A percentile compares a stretch with the other conserved stretches of the same genome.
Evolutionary conservation across 92 coral and sea anemone species (phyloP).

Genomic region (Epizoanthus fatuus): DNA sequence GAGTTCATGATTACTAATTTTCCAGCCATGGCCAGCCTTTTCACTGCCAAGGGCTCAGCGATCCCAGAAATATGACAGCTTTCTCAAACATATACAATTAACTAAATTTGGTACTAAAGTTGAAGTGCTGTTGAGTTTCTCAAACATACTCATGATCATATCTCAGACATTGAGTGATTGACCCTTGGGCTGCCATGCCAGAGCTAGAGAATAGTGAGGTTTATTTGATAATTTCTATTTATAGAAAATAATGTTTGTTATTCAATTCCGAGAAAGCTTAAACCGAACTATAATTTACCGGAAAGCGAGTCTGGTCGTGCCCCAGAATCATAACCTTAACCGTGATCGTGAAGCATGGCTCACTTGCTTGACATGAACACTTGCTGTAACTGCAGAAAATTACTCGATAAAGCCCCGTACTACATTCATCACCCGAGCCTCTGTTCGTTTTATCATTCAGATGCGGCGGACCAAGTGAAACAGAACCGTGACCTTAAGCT

Average conservation of each 20-base stretch:
- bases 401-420: neutral
- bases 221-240: neutral
- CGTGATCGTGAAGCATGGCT: slow-evolving; percentile 13
- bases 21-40: too few species aligned
- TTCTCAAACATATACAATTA: too few species aligned
- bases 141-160: too few species aligned
- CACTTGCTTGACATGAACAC: slow-evolving; percentile 15
- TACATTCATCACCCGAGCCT: slow-evolving; percentile 28
- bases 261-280: slow-evolving; percentile 14
- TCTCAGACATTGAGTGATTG: too few species aligned
- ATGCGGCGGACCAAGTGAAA: slow-evolving; percentile 30
- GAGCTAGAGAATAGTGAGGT: too few species aligned
- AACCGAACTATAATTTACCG: neutral
- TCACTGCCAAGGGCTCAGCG: too few species aligned
- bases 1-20: too few species aligned
- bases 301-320: neutral
- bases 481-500: slow-evolving; percentile 31
- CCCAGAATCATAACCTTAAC: neutral
- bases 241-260: neutral
- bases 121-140: too few species aligned
- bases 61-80: too few species aligned
- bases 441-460: slow-evolving; percentile 32
- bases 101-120: too few species aligned
- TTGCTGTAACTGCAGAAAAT: slow-evolving; percentile 26
- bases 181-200: too few species aligned